Evolutionary conservation across 2,797 vertebrate species (phyloP), one percentile per base, ranked within the genome.

Genomic region (Fistularia commersonii): DNA sequence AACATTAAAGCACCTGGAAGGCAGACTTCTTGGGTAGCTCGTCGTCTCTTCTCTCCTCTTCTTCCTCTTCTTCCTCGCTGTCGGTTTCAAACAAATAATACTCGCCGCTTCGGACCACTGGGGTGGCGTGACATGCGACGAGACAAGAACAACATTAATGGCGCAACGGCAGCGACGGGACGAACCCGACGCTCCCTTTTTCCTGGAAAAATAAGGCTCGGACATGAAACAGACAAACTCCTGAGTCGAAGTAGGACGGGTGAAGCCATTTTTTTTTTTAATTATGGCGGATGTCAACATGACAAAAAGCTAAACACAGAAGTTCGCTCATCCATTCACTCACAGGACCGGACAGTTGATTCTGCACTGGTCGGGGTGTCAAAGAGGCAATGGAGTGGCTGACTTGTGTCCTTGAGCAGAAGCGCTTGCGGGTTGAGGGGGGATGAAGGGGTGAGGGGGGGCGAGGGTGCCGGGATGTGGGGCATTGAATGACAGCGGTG

Each of bases 11-110:
- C 48, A 92, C 91, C 90, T 90, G 90, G 70, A 99, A 99, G 0
- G 96, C 95, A 2, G 96, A 98, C 82, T 92, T 99, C 76, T 89
- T 94, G 0, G 91, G 92, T 3, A 73, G 92, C 0, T 96, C 92
- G 1, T 95, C 95, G 4, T 95, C 93, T 75, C 90, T 94, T 77
- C 92, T 90, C 39, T 96, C 95, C 6, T 98, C 97, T 14, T 98
- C 95, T 37, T 91, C 90, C 49, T 97, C 96, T 53, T 98, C 97
- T 37, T 99, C 97, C 90, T 98, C 97, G 61, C 97, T 99, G 76
- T 99, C 97, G 79, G 96, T 98, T 90, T 99, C 97, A 97, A 99
- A 99, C 76, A 99, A 93, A 91, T 99, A 99, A 93, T 99, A 99
- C 91, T 99, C 96, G 88, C 97, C 97, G 89, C 97, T 98, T 87